These are phyloP conservation scores for Tapirus terrestris DNA, from an alignment of 2,113 vertebrate species.

Conservation along the genomic window DNA sequence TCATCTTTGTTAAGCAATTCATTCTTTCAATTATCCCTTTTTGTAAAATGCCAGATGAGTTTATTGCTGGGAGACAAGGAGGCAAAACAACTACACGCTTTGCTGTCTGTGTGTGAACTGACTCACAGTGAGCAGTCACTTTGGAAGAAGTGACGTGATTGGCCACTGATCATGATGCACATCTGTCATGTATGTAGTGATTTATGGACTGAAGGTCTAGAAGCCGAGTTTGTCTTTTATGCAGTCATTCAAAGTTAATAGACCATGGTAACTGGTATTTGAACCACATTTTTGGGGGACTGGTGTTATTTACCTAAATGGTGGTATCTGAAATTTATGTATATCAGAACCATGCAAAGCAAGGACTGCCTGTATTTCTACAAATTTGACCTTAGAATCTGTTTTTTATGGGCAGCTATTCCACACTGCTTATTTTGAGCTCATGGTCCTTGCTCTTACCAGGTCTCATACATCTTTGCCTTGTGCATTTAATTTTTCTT, in stretches of 20 bases:
- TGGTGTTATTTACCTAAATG: background rate
- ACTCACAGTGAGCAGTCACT: background rate
- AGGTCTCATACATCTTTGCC: background rate
- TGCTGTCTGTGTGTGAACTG: background rate
- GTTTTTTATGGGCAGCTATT: background rate
- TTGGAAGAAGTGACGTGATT: background rate
- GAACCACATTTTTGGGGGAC: background rate
- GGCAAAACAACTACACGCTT: background rate
- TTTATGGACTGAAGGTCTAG: background rate
- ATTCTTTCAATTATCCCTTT: background rate
- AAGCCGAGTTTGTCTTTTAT: background rate
- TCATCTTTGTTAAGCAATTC: background rate
- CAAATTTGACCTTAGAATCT: background rate
- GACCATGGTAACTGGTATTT: background rate
- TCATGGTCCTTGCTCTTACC: background rate
- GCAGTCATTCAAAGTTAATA: background rate
- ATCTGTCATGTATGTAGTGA: background rate
- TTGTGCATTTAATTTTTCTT: background rate
- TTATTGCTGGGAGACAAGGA: background rate
- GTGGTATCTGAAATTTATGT: background rate
- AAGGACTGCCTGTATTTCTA: background rate
- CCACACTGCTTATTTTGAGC: background rate
- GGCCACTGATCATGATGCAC: background rate
- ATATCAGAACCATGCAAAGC: background rate
- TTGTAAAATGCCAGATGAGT: background rate